These are phyloP conservation scores for Nothoprocta pentlandii DNA, from an alignment of 2,113 vertebrate genomes.

Conservation along the genomic window DNA sequence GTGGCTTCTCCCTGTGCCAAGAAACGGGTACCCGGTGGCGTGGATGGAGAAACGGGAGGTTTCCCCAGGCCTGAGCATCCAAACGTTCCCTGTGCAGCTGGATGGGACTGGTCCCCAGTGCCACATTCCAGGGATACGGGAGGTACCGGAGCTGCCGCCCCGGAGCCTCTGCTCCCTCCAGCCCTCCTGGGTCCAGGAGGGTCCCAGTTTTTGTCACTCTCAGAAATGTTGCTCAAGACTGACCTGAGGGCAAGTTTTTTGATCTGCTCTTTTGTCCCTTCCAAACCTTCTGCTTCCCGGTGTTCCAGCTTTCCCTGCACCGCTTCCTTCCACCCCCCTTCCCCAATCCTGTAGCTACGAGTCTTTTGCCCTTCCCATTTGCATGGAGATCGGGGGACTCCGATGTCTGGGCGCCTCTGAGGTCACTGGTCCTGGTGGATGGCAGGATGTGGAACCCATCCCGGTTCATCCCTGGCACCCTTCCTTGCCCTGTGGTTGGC, in stretches of 20 bases:
- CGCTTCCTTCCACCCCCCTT: background rate
- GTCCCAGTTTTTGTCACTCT: background rate
- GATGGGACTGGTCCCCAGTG: background rate
- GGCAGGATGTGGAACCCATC: background rate
- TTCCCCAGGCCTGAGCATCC: background rate
- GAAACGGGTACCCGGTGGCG: accelerated
- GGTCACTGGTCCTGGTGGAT: no score
- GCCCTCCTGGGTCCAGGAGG: background rate
- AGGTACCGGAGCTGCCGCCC: accelerated
- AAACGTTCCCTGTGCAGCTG: accelerated
- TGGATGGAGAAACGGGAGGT: accelerated
- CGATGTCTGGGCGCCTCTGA: no score
- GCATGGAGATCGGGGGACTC: no score
- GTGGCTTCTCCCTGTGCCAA: background rate
- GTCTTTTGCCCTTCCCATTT: accelerated
- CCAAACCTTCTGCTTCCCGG: background rate
- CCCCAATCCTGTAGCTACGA: accelerated
- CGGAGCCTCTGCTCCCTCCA: background rate
- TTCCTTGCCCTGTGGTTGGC: background rate
- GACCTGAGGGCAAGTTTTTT: slow-evolving; percentile 18
- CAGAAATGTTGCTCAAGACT: slow-evolving; percentile 8
- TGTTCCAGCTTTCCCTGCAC: accelerated
- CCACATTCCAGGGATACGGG: accelerated
- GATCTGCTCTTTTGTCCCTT: background rate
- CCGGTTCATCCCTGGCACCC: background rate